Evolutionary conservation across 2,113 vertebrate species (phyloP).

Genomic region (Crotophaga sulcirostris): DNA sequence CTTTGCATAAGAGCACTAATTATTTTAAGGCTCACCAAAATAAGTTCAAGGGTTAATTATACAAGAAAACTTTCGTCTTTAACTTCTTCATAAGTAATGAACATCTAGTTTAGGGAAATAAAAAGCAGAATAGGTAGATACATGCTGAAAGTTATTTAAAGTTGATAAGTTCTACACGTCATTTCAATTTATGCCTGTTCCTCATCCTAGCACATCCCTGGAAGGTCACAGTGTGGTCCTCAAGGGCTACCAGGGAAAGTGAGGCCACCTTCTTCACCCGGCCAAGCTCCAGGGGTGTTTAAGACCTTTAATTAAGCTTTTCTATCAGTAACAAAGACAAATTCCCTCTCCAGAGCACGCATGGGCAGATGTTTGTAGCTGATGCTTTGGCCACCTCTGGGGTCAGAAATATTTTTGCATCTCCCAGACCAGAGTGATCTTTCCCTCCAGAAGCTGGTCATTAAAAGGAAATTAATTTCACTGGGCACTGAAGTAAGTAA

Average conservation of each 20-base stretch:
- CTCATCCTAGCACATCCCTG: rapidly evolving
- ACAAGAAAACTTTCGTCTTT: background rate
- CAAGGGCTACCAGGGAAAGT: background rate
- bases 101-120: background rate
- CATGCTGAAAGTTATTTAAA: background rate
- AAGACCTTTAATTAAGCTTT: background rate
- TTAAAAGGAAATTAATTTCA: constrained; percentile 57
- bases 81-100: background rate
- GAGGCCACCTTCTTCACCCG: rapidly evolving
- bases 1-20: constrained; percentile 43
- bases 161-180: rapidly evolving
- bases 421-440: background rate
- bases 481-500: background rate
- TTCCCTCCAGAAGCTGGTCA: background rate
- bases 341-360: background rate
- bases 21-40: background rate
- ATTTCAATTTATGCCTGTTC: rapidly evolving
- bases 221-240: rapidly evolving
- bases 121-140: background rate
- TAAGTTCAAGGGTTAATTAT: background rate
- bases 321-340: background rate
- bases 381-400: rapidly evolving
- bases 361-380: rapidly evolving
- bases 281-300: background rate
- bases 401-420: background rate